phyloP scores from a whole-genome alignment of 1,140 invertebrate species.

The Holcopasites calliopsidis region DNA sequence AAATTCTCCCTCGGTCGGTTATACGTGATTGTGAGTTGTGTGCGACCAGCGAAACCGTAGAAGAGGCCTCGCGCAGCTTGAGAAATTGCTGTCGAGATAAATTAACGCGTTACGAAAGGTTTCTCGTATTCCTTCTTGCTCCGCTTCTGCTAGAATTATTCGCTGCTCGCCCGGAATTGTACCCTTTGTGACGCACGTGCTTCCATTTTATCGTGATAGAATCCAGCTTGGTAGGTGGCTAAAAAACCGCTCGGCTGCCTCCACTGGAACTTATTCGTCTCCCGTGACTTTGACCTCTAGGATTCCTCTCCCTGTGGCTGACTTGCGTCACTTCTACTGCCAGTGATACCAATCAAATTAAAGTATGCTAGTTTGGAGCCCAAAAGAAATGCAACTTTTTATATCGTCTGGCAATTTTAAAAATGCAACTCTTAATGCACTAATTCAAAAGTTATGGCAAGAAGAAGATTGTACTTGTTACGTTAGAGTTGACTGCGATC shows the following conservation, averaged over 20 bases:
- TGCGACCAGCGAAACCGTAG: slow-evolving; percentile 15
- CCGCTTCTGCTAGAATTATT: neutral
- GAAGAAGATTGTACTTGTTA: too few species aligned
- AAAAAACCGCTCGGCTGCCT: slow-evolving; percentile 8
- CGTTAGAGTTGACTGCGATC: too few species aligned
- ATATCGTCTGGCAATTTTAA: too few species aligned
- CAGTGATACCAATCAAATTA: too few species aligned
- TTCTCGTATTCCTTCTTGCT: neutral
- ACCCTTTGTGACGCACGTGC: slow-evolving; percentile 38
- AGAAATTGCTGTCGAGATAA: slow-evolving; percentile 15
- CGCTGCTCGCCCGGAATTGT: neutral
- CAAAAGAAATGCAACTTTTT: too few species aligned
- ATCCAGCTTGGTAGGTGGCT: neutral
- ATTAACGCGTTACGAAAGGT: slow-evolving; percentile 13
- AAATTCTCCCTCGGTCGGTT: neutral
- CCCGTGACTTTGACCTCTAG: too few species aligned
- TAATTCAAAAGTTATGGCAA: too few species aligned
- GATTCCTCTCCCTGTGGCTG: neutral
- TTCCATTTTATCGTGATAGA: slow-evolving; percentile 23
- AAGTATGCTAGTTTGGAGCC: too few species aligned
- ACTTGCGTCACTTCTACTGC: neutral
- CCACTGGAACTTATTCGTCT: neutral
- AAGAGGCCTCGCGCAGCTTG: neutral
- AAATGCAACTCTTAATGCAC: too few species aligned
- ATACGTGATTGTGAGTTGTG: slow-evolving; percentile 8